Evolutionary conservation across 2,797 vertebrate genomes (phyloP), one percentile per base, ranked within the genome.

Genomic region (Sebastes wilsoni): DNA sequence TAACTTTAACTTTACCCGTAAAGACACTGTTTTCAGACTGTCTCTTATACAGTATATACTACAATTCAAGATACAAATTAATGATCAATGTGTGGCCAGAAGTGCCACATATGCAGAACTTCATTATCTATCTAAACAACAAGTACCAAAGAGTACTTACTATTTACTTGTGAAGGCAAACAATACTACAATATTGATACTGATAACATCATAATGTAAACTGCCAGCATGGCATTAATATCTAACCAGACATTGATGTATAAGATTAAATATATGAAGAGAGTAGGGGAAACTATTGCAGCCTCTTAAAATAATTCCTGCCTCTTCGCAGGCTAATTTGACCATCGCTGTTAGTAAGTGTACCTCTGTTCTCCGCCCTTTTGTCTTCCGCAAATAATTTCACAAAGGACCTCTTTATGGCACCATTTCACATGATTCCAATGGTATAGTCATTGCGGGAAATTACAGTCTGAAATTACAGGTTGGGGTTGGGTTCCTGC

Each of bases 401-500:
- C 46, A 62, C 4, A 36, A 76, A 79, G 16, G 9, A 66, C 30
- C 32, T 67, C 11, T 61, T 59, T 55, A 32, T 75, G 52, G 22
- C 32, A 6, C 54, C 10, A 62, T 80, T 76, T 66, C 58, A 60
- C 8, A 23, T 46, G 3, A 58, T 74, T 62, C 36, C 12, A 52
- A n/a, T 52, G 49, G 42, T 18, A 64, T 8, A 61, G 46, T 54
- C 5, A 34, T 58, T 46, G 8, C 28, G n/a, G 61, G 10, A 67
- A 87, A 70, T 72, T 27, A 78, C 67, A 55, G 30, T 38, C 61
- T 72, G 28, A 87, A 87, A 87, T 84, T 59, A 65, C 20, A 66
- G 28, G 27, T 70, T 54, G 14, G 14, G 16, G 18, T 59, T 62
- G 23, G 28, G 2, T 65, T 27, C 52, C 72, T 0, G 4, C 28